These are phyloP conservation scores for Endomychus coccineus DNA, from an alignment of 2,888 invertebrate genomes.

Conservation along the genomic window DNA sequence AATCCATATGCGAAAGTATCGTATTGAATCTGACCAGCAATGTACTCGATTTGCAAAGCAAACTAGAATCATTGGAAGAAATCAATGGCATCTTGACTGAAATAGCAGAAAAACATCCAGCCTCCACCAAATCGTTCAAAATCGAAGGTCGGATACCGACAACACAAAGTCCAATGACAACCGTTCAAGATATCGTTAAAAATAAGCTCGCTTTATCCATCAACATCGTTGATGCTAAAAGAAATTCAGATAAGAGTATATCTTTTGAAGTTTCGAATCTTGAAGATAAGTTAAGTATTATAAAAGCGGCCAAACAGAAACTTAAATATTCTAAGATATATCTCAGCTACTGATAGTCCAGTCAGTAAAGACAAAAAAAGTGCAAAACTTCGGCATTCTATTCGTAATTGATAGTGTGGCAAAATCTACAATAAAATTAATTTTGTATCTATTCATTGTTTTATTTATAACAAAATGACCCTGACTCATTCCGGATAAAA, in stretches of 20 bases:
- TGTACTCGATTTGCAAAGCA: constrained; percentile 20
- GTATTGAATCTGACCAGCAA: constrained; percentile 22
- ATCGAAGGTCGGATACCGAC: constrained; percentile 23
- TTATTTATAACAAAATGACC: too few relatives aligned
- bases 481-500: too few relatives aligned
- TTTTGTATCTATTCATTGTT: too few relatives aligned
- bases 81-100: constrained; percentile 20
- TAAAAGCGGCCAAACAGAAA: constrained; percentile 26
- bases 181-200: constrained; percentile 25
- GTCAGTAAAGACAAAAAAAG: neutral
- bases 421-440: too few relatives aligned
- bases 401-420: too few relatives aligned
- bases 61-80: constrained; percentile 21
- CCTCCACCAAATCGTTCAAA: constrained; percentile 18
- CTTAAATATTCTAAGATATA: constrained; percentile 26
- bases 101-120: constrained; percentile 21
- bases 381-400: too few relatives aligned
- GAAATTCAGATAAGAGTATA: constrained; percentile 25
- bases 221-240: constrained; percentile 22
- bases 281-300: constrained; percentile 28
- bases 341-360: constrained; percentile 8
- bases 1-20: constrained; percentile 14
- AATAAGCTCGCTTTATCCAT: constrained; percentile 29
- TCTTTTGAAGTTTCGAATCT: constrained; percentile 28
- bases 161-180: constrained; percentile 19